Base-by-base conservation (phyloP, 1,140 invertebrate species). In the Brachystomella parvula region DNA sequence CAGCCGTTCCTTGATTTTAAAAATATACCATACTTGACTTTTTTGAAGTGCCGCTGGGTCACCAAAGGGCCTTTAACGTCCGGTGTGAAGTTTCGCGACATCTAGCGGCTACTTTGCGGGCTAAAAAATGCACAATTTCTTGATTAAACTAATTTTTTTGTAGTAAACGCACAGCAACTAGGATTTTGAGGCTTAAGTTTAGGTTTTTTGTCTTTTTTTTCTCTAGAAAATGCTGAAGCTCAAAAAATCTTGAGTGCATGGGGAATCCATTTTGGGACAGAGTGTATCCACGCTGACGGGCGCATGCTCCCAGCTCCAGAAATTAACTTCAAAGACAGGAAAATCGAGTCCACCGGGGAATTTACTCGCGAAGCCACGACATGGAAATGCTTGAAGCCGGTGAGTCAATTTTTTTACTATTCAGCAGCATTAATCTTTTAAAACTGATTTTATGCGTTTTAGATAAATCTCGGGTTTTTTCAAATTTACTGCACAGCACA, bases 261-360 rank as follows among this genome's bases (percentile, higher is more conserved):
- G 94, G 93, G 93, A 1, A 77, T 97, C 0, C 75, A 76, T 21
- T 74, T 97, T 2, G 83, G 81, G 0, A 74, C 79, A 0, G 82
- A 84, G 9, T 82, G 85, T 0, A 73, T 88, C 0, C 76, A 44
- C 39, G 39, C n/a, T 0, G 92, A 85, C 0, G 76, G 93, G 29
- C 76, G 82, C 33, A 85, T 88, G 47, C 89, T 87, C 0, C 78
- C 75, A 21, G 76, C 80, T 1, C 78, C 89, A 57, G 76, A 84
- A 56, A 75, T 75, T 47, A 76, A 72, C 0, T 80, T 83, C 78
- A 78, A 78, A 12, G 69, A 33, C 0, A 39, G 65, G 1, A 26
- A 26, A 3, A 1, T 35, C n/a, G 47, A n/a, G n/a, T n/a, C 47
- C 35, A 21, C 47, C 26, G 60, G 2, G 2, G 57, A 15, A n/a